Base-by-base conservation (phyloP, 1,140 invertebrate genomes). In the Bombus soroeensis region DNA sequence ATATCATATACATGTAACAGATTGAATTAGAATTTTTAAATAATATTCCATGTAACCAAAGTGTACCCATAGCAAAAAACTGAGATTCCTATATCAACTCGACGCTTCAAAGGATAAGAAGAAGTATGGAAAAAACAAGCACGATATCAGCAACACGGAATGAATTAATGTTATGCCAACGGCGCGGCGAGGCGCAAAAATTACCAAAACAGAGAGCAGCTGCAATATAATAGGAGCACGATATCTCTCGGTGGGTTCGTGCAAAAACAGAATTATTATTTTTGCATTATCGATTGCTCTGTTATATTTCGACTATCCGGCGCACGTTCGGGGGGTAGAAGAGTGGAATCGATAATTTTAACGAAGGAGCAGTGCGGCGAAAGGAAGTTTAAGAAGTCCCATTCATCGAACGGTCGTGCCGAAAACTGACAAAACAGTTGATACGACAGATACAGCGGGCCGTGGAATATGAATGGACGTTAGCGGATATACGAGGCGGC, bases 371-470 rank as follows among this genome's bases (percentile, higher is more conserved):
- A 91, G 92, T 90, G 89, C 91, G 93, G 87, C 90, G 85, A 83
- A 34, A 87, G 81, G 87, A 85, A 89, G 85, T 79, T 77, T 68
- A 93, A 94, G 92, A 94, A 94, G 92, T 93, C 91, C 93, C 93
- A 94, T 94, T 94, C 93, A 94, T 94, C 88, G 81, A 72, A 71
- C 73, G 82, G 76, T 88, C 83, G 80, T 87, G 91, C 88, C 87
- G 83, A 87, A 92, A 95, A 94, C 94, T 94, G 94, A 94, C 94
- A 95, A 95, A 94, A 95, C 94, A 95, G 94, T 94, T 95, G 94
- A 94, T 94, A 94, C 93, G 92, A 90, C 83, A 89, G 93, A 94
- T 94, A 94, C 93, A 93, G 92, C 89, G 88, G 64, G 13, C 68
- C 66, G 72, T 66, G 88, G 91, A 93, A 93, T 94, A 94, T 93